A percentile compares a stretch with the other conserved stretches of the same genome.
These are phyloP conservation scores for Phengaris alcon DNA, from an alignment of 2,888 invertebrate species.

Conservation along the genomic window DNA sequence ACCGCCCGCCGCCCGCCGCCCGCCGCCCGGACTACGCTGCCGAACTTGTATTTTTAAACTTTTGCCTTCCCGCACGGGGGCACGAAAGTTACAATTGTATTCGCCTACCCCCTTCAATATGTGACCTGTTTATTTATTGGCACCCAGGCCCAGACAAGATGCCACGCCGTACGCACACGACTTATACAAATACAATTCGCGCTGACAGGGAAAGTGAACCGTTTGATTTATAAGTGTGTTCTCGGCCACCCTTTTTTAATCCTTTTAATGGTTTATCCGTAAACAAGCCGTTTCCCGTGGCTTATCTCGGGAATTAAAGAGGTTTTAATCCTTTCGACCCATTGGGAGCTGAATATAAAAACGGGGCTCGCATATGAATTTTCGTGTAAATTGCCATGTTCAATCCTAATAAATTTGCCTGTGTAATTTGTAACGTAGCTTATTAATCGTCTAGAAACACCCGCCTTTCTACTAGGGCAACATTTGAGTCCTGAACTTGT, in stretches of 20 bases:
- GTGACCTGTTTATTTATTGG: constrained; percentile 79
- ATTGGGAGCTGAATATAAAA: not conserved
- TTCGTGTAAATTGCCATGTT: constrained; percentile 11
- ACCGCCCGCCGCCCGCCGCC: constrained; percentile 43
- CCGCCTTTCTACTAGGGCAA: not conserved
- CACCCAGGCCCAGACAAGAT: constrained; percentile 76
- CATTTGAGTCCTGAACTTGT: not conserved
- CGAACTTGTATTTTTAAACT: constrained; percentile 78
- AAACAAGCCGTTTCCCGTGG: constrained; percentile 10
- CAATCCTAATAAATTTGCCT: not conserved
- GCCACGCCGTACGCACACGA: constrained; percentile 68
- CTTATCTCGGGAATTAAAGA: constrained; percentile 3
- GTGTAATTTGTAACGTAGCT: not conserved
- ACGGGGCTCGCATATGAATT: not conserved
- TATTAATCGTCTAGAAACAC: not conserved
- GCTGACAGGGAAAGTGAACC: constrained; percentile 61
- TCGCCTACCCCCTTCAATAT: constrained; percentile 76
- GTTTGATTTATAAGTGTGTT: constrained; percentile 52
- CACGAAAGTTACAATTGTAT: constrained; percentile 78
- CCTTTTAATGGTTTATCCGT: not conserved
- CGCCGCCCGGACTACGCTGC: constrained; percentile 40
- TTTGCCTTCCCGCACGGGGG: constrained; percentile 70
- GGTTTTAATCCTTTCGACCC: constrained; percentile 18
- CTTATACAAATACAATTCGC: constrained; percentile 70
- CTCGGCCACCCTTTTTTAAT: constrained; percentile 12